Percentiles rank a stretch among this genome's conserved stretches.
Evolutionary conservation across 2,888 invertebrate genomes (phyloP).

Genomic region (Drosophila emarginata): DNA sequence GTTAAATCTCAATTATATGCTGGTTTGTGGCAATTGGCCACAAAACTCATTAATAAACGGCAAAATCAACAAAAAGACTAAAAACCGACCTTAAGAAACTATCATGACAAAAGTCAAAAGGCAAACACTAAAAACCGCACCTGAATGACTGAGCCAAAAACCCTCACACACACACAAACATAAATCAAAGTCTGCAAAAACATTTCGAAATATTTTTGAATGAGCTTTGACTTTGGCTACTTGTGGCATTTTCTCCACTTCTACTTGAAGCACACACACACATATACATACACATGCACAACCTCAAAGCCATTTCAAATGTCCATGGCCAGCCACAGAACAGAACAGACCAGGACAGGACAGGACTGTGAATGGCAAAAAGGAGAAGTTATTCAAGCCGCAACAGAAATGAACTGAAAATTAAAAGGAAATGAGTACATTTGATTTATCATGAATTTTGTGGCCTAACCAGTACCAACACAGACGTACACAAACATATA

Average conservation of each 20-base stretch:
- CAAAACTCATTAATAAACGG: neutral
- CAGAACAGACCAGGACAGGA: neutral
- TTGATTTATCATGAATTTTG: slow-evolving; percentile 73
- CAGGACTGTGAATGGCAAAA: neutral
- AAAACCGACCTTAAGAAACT: neutral
- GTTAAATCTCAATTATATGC: neutral
- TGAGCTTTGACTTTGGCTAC: slow-evolving; percentile 27
- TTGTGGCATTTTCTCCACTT: slow-evolving; percentile 29
- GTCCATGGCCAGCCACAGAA: slow-evolving; percentile 26
- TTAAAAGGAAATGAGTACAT: slow-evolving; percentile 76
- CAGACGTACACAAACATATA: neutral
- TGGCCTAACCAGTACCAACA: slow-evolving; percentile 38
- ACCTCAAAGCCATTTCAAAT: slow-evolving; percentile 33
- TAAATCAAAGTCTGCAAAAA: slow-evolving; percentile 47
- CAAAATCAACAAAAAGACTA: slow-evolving; percentile 1
- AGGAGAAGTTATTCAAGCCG: slow-evolving; percentile 25
- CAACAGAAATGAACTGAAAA: slow-evolving; percentile 64
- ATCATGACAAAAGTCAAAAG: slow-evolving; percentile 4
- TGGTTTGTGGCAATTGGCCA: slow-evolving; percentile 8
- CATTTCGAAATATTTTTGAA: slow-evolving; percentile 45
- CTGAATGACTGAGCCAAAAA: neutral
- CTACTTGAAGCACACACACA: slow-evolving; percentile 24
- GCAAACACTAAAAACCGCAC: neutral
- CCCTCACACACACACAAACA: slow-evolving; percentile 16
- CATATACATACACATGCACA: slow-evolving; percentile 22